A percentile compares a stretch with the other conserved stretches of the same genome.
Conservation (phyloP, 2,888 invertebrate genomes). For the Caenorhabditis zanzibari region DNA sequence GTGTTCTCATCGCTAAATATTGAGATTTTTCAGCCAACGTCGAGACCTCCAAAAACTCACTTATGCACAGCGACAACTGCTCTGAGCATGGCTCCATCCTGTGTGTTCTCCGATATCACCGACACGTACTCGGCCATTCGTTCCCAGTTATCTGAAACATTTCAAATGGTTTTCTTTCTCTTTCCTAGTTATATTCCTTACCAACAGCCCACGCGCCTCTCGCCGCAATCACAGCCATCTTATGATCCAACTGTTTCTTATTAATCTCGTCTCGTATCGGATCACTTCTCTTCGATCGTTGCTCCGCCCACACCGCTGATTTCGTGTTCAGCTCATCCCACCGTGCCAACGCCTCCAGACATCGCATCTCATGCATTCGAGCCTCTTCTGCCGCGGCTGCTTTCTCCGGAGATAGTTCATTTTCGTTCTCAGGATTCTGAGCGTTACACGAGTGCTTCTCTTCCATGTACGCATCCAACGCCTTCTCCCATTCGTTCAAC, state of each 20-base stretch:
- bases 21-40: not conserved
- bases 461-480: constrained; percentile 91
- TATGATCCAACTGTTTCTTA: constrained; percentile 73
- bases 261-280: constrained; percentile 18
- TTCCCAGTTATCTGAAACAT: constrained; percentile 89
- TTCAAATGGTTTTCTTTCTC: not conserved
- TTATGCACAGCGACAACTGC: constrained; percentile 94
- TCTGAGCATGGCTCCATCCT: constrained; percentile 96
- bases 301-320: constrained; percentile 49
- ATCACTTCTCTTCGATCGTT: constrained; percentile 18
- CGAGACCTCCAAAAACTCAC: constrained; percentile 9
- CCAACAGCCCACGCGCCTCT: constrained; percentile 96
- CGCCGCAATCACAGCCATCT: constrained; percentile 91
- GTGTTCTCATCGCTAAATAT: constrained; percentile 74
- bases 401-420: constrained; percentile 71
- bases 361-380: constrained; percentile 94
- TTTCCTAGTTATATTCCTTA: constrained; percentile 63
- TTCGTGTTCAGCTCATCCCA: constrained; percentile 87
- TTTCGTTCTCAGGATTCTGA: not conserved
- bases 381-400: constrained; percentile 86
- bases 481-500: constrained; percentile 98
- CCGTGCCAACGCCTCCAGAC: constrained; percentile 96
- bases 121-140: constrained; percentile 93
- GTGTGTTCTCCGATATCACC: constrained; percentile 91
- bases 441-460: constrained; percentile 16